Evolutionary conservation across 2,113 vertebrate genomes (phyloP).

Genomic region (Pseudolaguvia tuberculata): DNA sequence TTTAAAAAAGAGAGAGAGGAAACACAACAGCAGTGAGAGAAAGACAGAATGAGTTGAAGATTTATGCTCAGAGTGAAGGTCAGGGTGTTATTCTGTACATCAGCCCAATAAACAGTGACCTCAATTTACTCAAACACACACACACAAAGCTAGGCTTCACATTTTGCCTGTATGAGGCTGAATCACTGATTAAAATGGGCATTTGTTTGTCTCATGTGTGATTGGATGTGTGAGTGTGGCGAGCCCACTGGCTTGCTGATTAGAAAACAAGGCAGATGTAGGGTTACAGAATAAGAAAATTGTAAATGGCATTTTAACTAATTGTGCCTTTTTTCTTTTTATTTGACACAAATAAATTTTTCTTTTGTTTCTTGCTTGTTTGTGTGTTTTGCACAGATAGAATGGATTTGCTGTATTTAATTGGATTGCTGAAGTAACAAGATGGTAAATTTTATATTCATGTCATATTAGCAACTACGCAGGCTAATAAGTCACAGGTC

Average conservation of each 20-base stretch:
- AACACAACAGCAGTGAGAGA: conserved; percentile 1
- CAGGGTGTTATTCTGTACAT: conserved; percentile 27
- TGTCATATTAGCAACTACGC: neutral
- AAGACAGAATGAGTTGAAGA: conserved; percentile 1
- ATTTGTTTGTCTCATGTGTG: conserved; percentile 20
- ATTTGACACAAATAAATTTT: neutral
- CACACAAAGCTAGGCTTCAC: conserved; percentile 13
- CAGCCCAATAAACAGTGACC: conserved; percentile 24
- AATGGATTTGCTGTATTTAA: conserved; percentile 64
- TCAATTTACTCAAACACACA: conserved; percentile 18
- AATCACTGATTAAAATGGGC: conserved; percentile 34
- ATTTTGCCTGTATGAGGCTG: conserved; percentile 24
- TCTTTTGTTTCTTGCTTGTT: neutral
- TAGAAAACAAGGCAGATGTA: conserved; percentile 17
- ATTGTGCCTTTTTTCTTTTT: conserved; percentile 22
- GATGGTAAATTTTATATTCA: neutral
- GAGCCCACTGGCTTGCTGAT: conserved; percentile 16
- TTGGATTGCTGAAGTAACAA: conserved; percentile 32
- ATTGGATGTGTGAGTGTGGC: neutral
- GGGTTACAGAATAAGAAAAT: conserved; percentile 24
- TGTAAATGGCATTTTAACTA: conserved; percentile 16
- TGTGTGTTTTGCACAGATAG: conserved; percentile 6
- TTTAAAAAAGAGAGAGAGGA: neutral
- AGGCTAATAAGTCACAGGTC: conserved; percentile 10
- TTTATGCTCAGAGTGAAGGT: conserved; percentile 36